These are phyloP conservation scores for Synanthedon andrenaeformis DNA, from an alignment of 2,888 invertebrate species.

Conservation along the genomic window DNA sequence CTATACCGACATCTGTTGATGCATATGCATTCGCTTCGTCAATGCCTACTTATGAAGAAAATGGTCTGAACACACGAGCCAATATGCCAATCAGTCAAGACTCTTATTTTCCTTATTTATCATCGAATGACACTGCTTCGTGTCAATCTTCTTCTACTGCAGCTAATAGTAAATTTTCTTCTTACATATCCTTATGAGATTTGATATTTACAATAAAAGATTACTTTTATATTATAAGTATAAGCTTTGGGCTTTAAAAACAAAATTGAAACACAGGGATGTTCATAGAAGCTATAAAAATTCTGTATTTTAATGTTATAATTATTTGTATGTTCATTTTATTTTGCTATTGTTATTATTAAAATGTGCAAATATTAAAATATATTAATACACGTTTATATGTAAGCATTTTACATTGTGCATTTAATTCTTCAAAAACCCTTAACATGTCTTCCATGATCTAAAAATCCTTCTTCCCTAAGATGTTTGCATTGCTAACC, in stretches of 20 bases:
- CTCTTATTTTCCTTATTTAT: constrained; percentile 45
- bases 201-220: not conserved
- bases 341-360: too few relatives aligned
- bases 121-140: constrained; percentile 31
- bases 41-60: constrained; percentile 49
- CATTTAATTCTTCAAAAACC: too few relatives aligned
- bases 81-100: constrained; percentile 39
- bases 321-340: too few relatives aligned
- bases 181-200: constrained; percentile 50
- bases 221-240: not conserved
- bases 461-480: too few relatives aligned
- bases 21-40: constrained; percentile 35
- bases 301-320: too few relatives aligned
- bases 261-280: not conserved
- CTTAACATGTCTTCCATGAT: too few relatives aligned
- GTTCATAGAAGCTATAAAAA: too few relatives aligned
- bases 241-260: not conserved
- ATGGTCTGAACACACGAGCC: constrained; percentile 6
- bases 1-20: constrained; percentile 39
- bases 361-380: too few relatives aligned
- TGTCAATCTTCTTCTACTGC: constrained; percentile 27
- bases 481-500: too few relatives aligned
- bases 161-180: constrained; percentile 38
- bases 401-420: too few relatives aligned
- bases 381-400: too few relatives aligned